phyloP scores from a whole-genome alignment of 2,797 vertebrate genomes.

The Sebastes flavidus region DNA sequence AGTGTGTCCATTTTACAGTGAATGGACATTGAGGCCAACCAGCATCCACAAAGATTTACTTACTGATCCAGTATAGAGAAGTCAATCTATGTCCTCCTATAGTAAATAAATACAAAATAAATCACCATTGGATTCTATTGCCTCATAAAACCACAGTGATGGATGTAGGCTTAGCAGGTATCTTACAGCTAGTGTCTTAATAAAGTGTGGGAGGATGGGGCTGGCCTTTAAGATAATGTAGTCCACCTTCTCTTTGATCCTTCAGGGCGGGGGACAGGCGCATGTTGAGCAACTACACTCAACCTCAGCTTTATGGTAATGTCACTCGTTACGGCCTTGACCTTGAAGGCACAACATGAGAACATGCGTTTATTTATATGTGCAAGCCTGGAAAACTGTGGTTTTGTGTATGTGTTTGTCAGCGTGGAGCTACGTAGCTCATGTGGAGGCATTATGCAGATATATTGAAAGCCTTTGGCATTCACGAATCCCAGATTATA shows the following conservation, averaged over 20 bases:
- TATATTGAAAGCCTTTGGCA: slow-evolving; percentile 23
- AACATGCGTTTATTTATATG: neutral
- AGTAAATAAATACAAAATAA: neutral
- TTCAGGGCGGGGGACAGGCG: neutral
- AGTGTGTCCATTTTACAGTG: neutral
- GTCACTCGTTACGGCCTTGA: slow-evolving; percentile 22
- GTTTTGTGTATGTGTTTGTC: neutral
- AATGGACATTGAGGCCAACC: neutral
- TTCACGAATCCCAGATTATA: slow-evolving; percentile 6
- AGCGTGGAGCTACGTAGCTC: neutral
- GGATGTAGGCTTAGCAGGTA: slow-evolving; percentile 19
- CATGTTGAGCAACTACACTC: slow-evolving; percentile 12
- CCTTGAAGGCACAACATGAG: slow-evolving; percentile 26
- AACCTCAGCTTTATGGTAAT: slow-evolving; percentile 42
- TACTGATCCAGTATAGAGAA: slow-evolving; percentile 8
- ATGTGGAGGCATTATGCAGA: slow-evolving; percentile 14
- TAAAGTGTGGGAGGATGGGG: slow-evolving; percentile 32
- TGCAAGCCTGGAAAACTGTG: neutral
- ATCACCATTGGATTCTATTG: slow-evolving; percentile 19
- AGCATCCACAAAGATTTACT: neutral
- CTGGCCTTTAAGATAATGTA: slow-evolving; percentile 53
- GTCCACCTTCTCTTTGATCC: slow-evolving; percentile 47
- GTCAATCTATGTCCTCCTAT: slow-evolving; percentile 8
- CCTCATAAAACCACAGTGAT: slow-evolving; percentile 48
- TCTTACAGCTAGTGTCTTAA: slow-evolving; percentile 33